Conservation (phyloP, 2,797 vertebrate genomes). For the Trachops cirrhosus region DNA sequence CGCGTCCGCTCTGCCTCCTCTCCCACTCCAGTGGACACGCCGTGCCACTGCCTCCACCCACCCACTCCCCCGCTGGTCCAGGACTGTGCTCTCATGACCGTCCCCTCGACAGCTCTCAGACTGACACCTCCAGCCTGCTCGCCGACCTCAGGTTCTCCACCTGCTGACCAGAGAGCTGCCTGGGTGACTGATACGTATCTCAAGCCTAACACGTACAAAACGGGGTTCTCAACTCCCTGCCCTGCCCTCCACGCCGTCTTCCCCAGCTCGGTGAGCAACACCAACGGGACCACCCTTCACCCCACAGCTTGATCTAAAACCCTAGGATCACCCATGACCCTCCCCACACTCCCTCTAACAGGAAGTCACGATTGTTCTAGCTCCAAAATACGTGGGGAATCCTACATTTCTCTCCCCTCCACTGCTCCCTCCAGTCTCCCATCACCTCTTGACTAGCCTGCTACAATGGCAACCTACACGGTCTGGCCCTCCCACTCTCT, state of each 20-base stretch:
- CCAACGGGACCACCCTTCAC: neutral
- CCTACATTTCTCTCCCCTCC: neutral
- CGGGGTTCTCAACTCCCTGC: neutral
- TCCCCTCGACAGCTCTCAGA: neutral
- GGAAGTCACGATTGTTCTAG: neutral
- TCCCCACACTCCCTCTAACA: neutral
- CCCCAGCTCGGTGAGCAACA: neutral
- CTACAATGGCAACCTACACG: accelerated
- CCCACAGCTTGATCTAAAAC: neutral
- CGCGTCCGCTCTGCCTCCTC: neutral
- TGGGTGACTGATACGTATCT: neutral
- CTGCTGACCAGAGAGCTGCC: neutral
- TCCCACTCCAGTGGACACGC: neutral
- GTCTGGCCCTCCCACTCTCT: neutral
- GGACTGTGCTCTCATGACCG: neutral
- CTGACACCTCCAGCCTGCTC: neutral
- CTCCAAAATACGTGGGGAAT: neutral
- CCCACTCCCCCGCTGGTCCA: neutral
- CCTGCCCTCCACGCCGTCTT: neutral
- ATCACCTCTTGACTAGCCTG: neutral
- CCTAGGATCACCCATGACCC: neutral
- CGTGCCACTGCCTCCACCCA: neutral
- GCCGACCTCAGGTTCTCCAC: neutral
- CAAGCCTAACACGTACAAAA: neutral
- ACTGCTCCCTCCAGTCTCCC: neutral